Conservation (phyloP, 1,140 invertebrate species). For the Apolygus lucorum region DNA sequence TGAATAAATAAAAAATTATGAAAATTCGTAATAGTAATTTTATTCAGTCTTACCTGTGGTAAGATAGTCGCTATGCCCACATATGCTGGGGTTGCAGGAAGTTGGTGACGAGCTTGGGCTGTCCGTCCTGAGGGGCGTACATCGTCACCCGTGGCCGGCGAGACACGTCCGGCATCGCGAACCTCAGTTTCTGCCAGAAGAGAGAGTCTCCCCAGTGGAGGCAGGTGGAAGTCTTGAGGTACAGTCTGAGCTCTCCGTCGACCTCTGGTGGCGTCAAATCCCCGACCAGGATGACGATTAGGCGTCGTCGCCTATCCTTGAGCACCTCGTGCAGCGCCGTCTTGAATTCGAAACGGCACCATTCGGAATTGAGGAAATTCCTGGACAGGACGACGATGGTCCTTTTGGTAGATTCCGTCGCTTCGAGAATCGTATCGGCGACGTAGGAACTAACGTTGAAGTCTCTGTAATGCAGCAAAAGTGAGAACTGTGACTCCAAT, state of each 20-base stretch:
- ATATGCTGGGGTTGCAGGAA: conserved; percentile 23
- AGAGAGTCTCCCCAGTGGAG: conserved; percentile 86
- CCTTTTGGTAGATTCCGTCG: conserved; percentile 77
- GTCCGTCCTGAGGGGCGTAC: conserved; percentile 10
- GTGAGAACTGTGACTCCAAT: conserved; percentile 61
- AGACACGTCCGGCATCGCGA: conserved; percentile 71
- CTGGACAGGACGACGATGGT: conserved; percentile 85
- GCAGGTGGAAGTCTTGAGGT: conserved; percentile 81
- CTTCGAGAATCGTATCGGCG: conserved; percentile 80
- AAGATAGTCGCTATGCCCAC: conserved; percentile 28
- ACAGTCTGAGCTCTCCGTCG: conserved; percentile 78
- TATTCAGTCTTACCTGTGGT: conserved; percentile 24
- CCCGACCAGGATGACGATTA: conserved; percentile 78
- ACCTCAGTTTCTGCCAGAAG: conserved; percentile 90
- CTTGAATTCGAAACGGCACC: conserved; percentile 89
- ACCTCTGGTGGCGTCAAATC: conserved; percentile 75
- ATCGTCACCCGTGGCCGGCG: conserved; percentile 32
- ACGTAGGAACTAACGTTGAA: conserved; percentile 74
- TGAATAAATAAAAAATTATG: too few relatives aligned
- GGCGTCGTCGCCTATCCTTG: conserved; percentile 54
- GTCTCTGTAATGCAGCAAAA: conserved; percentile 79
- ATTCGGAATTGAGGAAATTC: conserved; percentile 88
- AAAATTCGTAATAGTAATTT: neutral
- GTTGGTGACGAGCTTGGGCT: conserved; percentile 23
- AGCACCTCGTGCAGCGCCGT: conserved; percentile 83